Percentiles rank a stretch among this genome's conserved stretches.
Evolutionary conservation across 2,888 invertebrate genomes (phyloP).

Genomic region (Habrosyne pyritoides): DNA sequence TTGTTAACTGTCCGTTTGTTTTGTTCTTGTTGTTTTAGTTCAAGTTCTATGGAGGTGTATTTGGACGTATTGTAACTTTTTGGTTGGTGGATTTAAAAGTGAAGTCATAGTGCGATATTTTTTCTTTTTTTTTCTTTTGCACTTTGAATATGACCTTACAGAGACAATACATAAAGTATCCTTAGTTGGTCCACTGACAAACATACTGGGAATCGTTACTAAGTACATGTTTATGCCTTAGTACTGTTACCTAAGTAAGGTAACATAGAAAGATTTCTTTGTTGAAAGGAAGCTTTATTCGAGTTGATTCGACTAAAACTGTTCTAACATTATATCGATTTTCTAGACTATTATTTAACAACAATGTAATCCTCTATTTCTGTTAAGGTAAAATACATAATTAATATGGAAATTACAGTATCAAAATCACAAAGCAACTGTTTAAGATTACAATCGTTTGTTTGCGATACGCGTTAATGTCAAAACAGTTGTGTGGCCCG

Average conservation of each 20-base stretch:
- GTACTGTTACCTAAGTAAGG: neutral
- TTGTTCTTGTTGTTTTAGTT: neutral
- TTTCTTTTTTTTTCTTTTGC: too few relatives aligned
- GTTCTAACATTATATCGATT: neutral
- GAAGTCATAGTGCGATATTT: too few relatives aligned
- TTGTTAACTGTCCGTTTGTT: slow-evolving; percentile 4
- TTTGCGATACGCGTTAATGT: slow-evolving; percentile 24
- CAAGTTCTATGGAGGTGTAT: neutral
- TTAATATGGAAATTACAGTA: neutral
- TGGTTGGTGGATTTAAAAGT: too few relatives aligned
- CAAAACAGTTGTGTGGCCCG: slow-evolving; percentile 22
- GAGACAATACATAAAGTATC: too few relatives aligned
- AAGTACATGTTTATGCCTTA: too few relatives aligned
- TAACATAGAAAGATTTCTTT: too few relatives aligned
- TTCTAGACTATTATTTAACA: neutral
- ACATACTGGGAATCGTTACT: too few relatives aligned
- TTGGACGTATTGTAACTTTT: neutral
- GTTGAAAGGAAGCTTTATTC: too few relatives aligned
- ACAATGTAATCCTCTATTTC: neutral
- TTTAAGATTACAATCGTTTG: slow-evolving; percentile 13
- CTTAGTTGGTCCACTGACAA: too few relatives aligned
- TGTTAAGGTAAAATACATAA: neutral
- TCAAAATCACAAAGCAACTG: slow-evolving; percentile 23
- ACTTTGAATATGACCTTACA: too few relatives aligned
- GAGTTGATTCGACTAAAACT: too few relatives aligned